Conservation (phyloP, 2,113 vertebrate species). For the Phaethornis superciliosus region DNA sequence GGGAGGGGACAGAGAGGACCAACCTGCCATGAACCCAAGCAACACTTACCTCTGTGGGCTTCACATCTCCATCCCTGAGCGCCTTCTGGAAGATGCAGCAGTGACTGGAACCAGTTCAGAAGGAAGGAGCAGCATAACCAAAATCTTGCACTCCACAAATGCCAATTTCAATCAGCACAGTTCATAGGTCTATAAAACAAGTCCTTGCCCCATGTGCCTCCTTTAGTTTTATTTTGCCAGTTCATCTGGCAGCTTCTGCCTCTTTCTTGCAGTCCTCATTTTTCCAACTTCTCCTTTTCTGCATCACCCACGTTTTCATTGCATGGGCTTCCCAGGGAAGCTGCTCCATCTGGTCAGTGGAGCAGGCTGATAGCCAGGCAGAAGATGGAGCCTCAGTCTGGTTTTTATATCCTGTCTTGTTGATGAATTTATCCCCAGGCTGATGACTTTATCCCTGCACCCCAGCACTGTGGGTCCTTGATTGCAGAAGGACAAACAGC, state of each 20-base stretch:
- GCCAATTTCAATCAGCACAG: accelerated
- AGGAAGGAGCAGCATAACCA: not conserved
- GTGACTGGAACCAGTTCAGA: not conserved
- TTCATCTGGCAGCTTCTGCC: not conserved
- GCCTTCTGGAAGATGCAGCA: not conserved
- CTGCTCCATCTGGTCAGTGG: not conserved
- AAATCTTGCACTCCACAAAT: accelerated
- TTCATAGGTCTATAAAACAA: not conserved
- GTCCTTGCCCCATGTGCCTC: not conserved
- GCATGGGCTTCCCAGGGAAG: accelerated
- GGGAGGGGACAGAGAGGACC: not conserved
- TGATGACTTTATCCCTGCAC: not conserved
- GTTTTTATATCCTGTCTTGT: accelerated
- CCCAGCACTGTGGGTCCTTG: not conserved
- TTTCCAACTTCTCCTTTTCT: not conserved
- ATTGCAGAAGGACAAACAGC: accelerated
- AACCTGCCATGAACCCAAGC: accelerated
- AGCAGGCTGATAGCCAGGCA: not conserved
- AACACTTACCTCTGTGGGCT: not conserved
- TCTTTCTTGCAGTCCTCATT: not conserved
- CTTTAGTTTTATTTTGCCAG: not conserved
- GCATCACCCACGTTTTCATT: not conserved
- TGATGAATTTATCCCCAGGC: not conserved
- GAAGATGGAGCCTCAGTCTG: not conserved
- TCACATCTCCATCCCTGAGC: accelerated